These are phyloP conservation scores for Clarias gariepinus DNA, from an alignment of 2,113 vertebrate genomes.

Conservation along the genomic window DNA sequence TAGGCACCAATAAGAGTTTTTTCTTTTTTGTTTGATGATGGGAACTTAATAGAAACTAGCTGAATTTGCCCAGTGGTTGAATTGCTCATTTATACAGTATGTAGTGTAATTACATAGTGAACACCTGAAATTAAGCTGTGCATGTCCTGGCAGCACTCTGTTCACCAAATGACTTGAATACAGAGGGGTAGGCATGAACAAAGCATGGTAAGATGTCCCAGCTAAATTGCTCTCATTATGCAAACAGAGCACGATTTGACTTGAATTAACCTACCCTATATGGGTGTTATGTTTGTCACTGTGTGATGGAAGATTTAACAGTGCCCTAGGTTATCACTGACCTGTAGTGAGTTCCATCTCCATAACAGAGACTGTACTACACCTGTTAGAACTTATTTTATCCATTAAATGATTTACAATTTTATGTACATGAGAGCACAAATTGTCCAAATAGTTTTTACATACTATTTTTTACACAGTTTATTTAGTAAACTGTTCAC, in stretches of 20 bases:
- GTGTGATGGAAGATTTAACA: conserved; percentile 1
- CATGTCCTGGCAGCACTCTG: neutral
- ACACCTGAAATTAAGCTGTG: neutral
- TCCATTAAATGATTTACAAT: neutral
- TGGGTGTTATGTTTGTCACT: neutral
- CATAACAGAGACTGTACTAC: neutral
- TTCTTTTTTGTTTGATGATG: neutral
- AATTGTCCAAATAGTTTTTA: neutral
- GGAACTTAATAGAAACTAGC: neutral
- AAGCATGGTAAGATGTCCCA: neutral
- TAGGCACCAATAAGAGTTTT: neutral
- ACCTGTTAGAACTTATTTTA: neutral
- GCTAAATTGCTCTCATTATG: neutral
- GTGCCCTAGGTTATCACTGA: neutral
- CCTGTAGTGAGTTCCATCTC: neutral
- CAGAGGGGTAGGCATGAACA: neutral
- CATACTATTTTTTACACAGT: neutral
- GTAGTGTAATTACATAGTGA: neutral
- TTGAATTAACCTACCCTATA: neutral
- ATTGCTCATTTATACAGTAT: neutral
- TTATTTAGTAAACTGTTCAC: neutral
- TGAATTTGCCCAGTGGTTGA: neutral
- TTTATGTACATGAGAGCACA: neutral
- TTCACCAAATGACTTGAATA: neutral
- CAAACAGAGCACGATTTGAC: neutral